Conservation (phyloP, 2,888 invertebrate genomes). For the Lycaena phlaeas region DNA sequence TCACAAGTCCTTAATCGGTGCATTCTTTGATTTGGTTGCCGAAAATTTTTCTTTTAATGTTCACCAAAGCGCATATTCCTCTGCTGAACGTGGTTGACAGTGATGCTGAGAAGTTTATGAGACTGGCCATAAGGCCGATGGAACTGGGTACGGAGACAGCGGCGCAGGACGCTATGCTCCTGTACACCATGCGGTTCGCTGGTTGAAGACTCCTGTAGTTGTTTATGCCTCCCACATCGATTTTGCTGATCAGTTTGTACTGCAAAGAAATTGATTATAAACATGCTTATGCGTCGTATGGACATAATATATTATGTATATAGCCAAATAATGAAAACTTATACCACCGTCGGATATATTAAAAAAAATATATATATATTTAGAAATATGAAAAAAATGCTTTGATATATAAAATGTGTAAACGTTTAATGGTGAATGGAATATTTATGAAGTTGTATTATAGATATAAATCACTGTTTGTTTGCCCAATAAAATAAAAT, state of each 20-base stretch:
- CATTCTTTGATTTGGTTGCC: constrained; percentile 27
- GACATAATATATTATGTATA: no score
- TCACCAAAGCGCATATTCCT: constrained; percentile 34
- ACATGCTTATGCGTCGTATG: no score
- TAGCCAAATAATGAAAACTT: no score
- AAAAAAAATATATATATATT: no score
- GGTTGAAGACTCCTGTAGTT: constrained; percentile 63
- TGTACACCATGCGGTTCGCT: constrained; percentile 46
- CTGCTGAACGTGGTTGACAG: constrained; percentile 31
- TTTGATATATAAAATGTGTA: no score
- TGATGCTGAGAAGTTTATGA: constrained; percentile 34
- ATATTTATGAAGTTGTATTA: no score
- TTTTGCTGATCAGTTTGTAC: constrained; percentile 47
- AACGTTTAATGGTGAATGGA: no score
- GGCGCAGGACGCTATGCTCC: constrained; percentile 41
- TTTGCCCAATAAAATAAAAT: no score
- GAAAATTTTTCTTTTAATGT: constrained; percentile 39
- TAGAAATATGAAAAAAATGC: no score
- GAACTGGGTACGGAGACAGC: constrained; percentile 29
- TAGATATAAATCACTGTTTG: no score
- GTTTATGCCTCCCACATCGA: constrained; percentile 44
- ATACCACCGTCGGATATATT: no score
- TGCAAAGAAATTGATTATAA: no score
- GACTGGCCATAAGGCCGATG: constrained; percentile 26
- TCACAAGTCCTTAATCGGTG: constrained; percentile 16